Conservation (phyloP, 92 coral and sea anemone species). For the Ricordea florida region DNA sequence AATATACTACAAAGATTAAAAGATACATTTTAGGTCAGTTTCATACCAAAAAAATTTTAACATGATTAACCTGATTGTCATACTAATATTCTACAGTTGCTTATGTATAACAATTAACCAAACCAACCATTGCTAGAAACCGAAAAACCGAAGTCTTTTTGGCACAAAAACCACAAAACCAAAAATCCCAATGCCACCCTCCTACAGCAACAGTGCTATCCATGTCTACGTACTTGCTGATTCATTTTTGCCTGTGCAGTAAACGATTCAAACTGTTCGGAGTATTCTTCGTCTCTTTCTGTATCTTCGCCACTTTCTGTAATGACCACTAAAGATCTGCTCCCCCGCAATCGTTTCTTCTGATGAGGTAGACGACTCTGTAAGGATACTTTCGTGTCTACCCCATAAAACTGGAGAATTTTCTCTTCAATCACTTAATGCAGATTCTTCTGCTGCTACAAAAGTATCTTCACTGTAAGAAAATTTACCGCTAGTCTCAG, state of each 20-base stretch:
- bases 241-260: background rate
- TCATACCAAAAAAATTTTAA: too few species aligned
- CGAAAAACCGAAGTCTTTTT: too few species aligned
- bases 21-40: too few species aligned
- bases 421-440: conserved; percentile 13
- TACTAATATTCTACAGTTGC: too few species aligned
- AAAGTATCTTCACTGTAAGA: conserved; percentile 22
- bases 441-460: conserved; percentile 2
- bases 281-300: background rate
- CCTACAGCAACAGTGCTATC: background rate
- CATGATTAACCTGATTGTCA: too few species aligned
- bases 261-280: conserved; percentile 11
- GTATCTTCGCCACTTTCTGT: background rate
- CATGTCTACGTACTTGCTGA: background rate
- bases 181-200: too few species aligned
- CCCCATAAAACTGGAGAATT: conserved; percentile 24
- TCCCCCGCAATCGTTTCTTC: background rate
- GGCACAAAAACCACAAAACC: too few species aligned
- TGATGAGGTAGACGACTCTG: conserved; percentile 11
- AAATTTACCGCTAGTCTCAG: background rate
- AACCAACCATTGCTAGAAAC: too few species aligned
- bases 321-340: too few species aligned
- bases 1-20: too few species aligned
- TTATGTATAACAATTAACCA: too few species aligned
- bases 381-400: conserved; percentile 26